Base-by-base conservation (phyloP, 1,140 invertebrate genomes). In the Stegodyphus dumicola region DNA sequence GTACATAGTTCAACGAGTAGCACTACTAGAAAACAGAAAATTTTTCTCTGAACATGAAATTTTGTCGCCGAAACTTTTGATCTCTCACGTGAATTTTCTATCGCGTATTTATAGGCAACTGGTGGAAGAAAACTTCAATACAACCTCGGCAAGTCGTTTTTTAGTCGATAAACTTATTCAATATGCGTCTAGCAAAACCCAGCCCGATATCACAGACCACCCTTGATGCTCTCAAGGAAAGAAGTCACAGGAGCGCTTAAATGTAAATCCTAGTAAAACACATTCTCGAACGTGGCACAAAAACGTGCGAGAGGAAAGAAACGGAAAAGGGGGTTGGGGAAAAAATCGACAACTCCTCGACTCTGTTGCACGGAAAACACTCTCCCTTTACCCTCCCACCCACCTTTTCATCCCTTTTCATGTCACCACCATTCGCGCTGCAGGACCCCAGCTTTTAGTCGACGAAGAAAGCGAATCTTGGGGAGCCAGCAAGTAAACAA, bases 211-310 rank as follows among this genome's bases (percentile, higher is more conserved):
- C 66, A 67, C 66, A 17, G 66, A 67, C 66, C 66, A 67, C 15
- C 66, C 66, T 9, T 67, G 66, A 18, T 9, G 66, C 17, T 67
- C 66, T 17, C 66, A 69, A 33, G 69, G 53, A 77, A 66, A 70
- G 9, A 70, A 79, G 77, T 49, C 77, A 9, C 9, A 51, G 78
- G 48, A 17, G 17, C 70, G 78, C 78, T 81, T 81, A 81, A 81
- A 81, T 81, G 78, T 81, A 81, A 81, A 81, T 81, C 69, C 78
- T 52, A 65, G 78, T 81, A 81, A 81, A 81, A 81, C 78, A 81
- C 60, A 81, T 81, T 73, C 69, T 49, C 53, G 33, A 33, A 15
- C 13, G 48, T 49, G 7, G 64, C 76, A 18, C 76, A 66, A 66
- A 76, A 67, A 67, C n/a, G n/a, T 18, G 18, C 15, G 9, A 67